These are phyloP conservation scores for Cavia aperea DNA, from an alignment of 2,113 vertebrate species.

Conservation along the genomic window DNA sequence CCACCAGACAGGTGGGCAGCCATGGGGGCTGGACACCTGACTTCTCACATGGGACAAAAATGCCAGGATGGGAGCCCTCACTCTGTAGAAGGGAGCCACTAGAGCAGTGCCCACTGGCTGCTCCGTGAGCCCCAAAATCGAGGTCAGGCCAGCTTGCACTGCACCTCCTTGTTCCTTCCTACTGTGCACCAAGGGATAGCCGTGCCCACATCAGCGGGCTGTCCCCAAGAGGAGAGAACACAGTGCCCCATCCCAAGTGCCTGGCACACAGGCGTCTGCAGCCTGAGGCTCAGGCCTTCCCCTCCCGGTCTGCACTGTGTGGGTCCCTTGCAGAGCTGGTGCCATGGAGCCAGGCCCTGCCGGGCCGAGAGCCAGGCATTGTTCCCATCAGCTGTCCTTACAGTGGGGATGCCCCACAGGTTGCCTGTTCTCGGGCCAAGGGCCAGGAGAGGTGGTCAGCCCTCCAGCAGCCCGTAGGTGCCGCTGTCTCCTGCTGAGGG, in stretches of 20 bases:
- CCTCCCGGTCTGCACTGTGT: not conserved
- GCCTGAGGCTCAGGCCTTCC: not conserved
- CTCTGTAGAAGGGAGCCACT: not conserved
- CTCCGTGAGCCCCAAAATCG: not conserved
- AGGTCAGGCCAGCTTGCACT: not conserved
- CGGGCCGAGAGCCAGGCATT: not conserved
- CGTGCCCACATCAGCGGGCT: accelerated
- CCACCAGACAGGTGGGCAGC: not conserved
- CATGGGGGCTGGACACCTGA: not conserved
- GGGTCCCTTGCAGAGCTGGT: not conserved
- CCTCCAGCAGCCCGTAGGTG: not conserved
- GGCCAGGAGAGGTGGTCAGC: not conserved
- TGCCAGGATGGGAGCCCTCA: not conserved
- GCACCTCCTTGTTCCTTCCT: not conserved
- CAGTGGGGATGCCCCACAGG: not conserved
- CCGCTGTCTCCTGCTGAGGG: not conserved
- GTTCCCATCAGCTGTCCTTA: not conserved
- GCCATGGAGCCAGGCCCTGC: not conserved
- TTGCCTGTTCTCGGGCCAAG: not conserved
- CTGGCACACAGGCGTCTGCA: not conserved
- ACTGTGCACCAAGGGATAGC: not conserved
- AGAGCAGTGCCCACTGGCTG: not conserved
- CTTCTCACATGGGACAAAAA: not conserved
- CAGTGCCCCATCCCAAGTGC: accelerated
- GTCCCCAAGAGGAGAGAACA: not conserved